Evolutionary conservation across 1,140 invertebrate genomes (phyloP).

Genomic region (Aethina tumida): DNA sequence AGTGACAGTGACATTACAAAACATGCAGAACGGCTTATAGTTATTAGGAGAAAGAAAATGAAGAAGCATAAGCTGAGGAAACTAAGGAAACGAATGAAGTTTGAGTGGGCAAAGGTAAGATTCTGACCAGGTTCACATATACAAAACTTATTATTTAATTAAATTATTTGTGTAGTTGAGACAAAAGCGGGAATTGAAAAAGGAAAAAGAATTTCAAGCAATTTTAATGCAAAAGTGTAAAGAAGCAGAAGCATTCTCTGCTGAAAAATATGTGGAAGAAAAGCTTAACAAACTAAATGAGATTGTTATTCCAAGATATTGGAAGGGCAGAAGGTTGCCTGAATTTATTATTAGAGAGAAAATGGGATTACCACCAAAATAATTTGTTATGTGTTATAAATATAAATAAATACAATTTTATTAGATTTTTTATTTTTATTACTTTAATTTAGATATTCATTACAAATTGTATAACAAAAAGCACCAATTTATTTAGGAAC

Average conservation of each 20-base stretch:
- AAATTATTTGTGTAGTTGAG: slow-evolving; percentile 38
- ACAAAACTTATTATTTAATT: slow-evolving; percentile 7
- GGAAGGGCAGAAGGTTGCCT: slow-evolving; percentile 54
- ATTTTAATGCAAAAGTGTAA: slow-evolving; percentile 56
- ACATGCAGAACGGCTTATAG: slow-evolving; percentile 59
- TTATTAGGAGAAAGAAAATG: slow-evolving; percentile 74
- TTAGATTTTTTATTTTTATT: no score
- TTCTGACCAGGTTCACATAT: slow-evolving; percentile 1
- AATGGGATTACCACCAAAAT: slow-evolving; percentile 30
- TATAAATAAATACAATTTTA: no score
- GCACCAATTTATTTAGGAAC: no score
- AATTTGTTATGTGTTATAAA: no score
- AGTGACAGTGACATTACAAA: slow-evolving; percentile 43
- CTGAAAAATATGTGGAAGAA: slow-evolving; percentile 56
- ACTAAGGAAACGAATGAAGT: slow-evolving; percentile 65
- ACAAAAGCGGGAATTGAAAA: slow-evolving; percentile 54
- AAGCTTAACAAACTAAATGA: slow-evolving; percentile 52
- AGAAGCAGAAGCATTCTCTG: slow-evolving; percentile 63
- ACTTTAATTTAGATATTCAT: no score
- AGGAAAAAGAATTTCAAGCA: slow-evolving; percentile 68
- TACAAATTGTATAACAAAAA: no score
- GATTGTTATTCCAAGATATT: slow-evolving; percentile 48
- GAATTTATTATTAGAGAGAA: slow-evolving; percentile 49
- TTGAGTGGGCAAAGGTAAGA: slow-evolving; percentile 55
- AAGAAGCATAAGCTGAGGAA: slow-evolving; percentile 76